Base-by-base conservation (phyloP, 2,888 invertebrate genomes). In the Lithophane socia region DNA sequence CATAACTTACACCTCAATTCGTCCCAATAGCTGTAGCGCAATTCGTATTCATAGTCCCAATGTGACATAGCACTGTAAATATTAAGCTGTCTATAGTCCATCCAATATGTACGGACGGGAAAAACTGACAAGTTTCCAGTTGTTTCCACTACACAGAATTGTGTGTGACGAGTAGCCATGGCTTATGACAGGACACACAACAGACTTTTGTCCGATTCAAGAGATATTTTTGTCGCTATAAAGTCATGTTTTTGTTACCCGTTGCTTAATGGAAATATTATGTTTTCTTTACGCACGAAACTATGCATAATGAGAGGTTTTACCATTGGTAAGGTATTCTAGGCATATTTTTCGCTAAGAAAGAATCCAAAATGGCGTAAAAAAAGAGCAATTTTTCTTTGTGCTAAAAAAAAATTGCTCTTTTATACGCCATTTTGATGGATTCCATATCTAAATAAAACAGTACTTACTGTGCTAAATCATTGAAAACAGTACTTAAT, bases 21-120 rank as follows among this genome's bases (percentile, higher is more conserved):
- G 0, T 5, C n/a, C 52, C 56, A 42, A 75, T 49, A 65, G 13
- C 42, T 49, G 5, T 18, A 60, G 18, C 2, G 5, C 56, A 52
- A 63, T 65, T 73, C 67, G 54, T 74, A 79, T 83, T 75, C 65
- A 82, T 83, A 75, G 63, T 58, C 61, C 24, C 69, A 29, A 60
- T 60, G 56, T 82, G 75, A 24, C 54, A 68, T 7, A 58, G n/a
- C 60, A 72, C 58, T 63, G 70, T 77, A 81, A 77, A 84, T 84
- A 84, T 84, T 61, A 73, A 72, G 56, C 60, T 71, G 21, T 58
- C 54, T 75, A 74, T 75, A 58, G 73, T 44, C 77, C 65, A 49
- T 73, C 75, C 77, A 75, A 84, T 84, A 81, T 84, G 70, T 58
- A 44, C 64, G 54, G 58, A 68, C 49, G 54, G 67, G 49, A 73